A percentile compares a stretch with the other conserved stretches of the same genome.
These are phyloP conservation scores for Megalopta genalis DNA, from an alignment of 1,140 invertebrate genomes.

Conservation along the genomic window DNA sequence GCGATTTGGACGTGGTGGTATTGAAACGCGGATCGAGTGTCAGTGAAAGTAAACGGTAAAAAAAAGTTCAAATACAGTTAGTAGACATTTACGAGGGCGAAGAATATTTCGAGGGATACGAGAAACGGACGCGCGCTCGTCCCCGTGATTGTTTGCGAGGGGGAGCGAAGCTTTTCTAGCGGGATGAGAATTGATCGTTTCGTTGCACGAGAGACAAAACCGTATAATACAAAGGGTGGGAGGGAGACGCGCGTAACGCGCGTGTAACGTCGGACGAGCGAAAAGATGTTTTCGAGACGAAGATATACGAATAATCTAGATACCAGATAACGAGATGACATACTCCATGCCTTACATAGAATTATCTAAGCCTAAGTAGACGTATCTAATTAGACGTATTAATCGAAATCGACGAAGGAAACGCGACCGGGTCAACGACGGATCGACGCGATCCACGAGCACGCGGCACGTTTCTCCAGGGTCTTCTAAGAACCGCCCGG, in stretches of 20 bases:
- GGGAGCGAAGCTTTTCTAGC: background rate
- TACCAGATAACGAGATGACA: slow-evolving; percentile 71
- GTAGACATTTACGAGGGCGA: slow-evolving; percentile 8
- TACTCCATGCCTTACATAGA: slow-evolving; percentile 80
- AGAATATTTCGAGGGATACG: background rate
- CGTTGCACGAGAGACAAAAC: background rate
- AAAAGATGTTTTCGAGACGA: slow-evolving; percentile 24
- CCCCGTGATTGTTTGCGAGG: background rate
- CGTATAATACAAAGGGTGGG: background rate
- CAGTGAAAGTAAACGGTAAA: slow-evolving; percentile 33
- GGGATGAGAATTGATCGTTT: slow-evolving; percentile 6
- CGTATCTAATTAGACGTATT: slow-evolving; percentile 66
- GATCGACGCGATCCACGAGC: background rate
- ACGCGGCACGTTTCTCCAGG: background rate
- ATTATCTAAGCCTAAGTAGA: slow-evolving; percentile 74
- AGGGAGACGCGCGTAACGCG: background rate
- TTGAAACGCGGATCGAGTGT: slow-evolving; percentile 1
- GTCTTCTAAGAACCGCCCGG: too few species aligned
- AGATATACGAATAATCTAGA: slow-evolving; percentile 53
- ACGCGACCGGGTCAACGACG: slow-evolving; percentile 8
- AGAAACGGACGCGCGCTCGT: too few species aligned
- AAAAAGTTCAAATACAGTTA: slow-evolving; percentile 16
- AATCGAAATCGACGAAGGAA: slow-evolving; percentile 20
- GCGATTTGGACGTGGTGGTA: background rate
- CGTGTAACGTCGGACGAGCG: background rate